phyloP scores from a whole-genome alignment of 2,888 invertebrate genomes.

The Drosophila demipolita region DNA sequence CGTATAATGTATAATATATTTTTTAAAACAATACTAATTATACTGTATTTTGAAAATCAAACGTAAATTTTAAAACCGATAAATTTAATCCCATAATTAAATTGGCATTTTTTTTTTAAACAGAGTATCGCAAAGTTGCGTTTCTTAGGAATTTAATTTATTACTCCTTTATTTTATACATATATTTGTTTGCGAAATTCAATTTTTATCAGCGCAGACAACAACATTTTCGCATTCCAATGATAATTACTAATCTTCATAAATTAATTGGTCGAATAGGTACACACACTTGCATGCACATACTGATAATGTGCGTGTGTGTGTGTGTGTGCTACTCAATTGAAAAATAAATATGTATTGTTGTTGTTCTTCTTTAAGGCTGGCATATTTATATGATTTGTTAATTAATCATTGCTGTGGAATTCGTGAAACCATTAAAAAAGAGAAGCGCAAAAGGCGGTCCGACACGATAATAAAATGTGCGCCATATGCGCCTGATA shows the following conservation, averaged over 20 bases:
- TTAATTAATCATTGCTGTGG: constrained; percentile 77
- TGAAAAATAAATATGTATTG: constrained; percentile 47
- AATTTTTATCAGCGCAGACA: constrained; percentile 73
- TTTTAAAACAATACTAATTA: not conserved
- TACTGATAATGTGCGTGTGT: constrained; percentile 31
- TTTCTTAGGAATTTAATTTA: not conserved
- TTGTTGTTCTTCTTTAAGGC: constrained; percentile 61
- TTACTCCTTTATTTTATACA: constrained; percentile 15
- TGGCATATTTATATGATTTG: constrained; percentile 64
- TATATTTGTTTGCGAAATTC: constrained; percentile 67
- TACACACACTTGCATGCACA: constrained; percentile 20
- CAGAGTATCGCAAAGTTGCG: constrained; percentile 1
- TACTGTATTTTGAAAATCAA: not conserved
- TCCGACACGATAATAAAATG: constrained; percentile 62
- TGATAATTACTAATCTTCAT: constrained; percentile 77
- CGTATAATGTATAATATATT: not conserved
- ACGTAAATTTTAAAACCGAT: no score
- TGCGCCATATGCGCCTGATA: constrained; percentile 63
- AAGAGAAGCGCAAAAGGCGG: constrained; percentile 50
- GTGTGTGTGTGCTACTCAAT: constrained; percentile 40
- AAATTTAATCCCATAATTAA: not conserved
- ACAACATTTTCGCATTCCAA: constrained; percentile 76
- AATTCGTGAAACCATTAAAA: constrained; percentile 69
- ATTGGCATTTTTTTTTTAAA: not conserved
- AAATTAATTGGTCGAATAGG: constrained; percentile 69